Conservation (phyloP, 2,888 invertebrate species). For the Epinotia bilunana region DNA sequence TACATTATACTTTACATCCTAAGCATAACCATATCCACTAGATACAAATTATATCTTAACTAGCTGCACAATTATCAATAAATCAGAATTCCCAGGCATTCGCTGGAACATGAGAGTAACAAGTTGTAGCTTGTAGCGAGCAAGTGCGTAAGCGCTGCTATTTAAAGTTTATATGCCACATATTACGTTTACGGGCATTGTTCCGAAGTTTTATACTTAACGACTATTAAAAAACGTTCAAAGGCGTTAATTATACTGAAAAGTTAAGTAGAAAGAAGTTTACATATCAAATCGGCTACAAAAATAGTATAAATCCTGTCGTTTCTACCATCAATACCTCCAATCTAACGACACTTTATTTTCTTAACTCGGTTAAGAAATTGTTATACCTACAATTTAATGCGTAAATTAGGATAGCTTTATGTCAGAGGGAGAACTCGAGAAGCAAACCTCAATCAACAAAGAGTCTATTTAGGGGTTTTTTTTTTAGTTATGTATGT, state of each 20-base stretch:
- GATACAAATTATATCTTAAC: slow-evolving; percentile 27
- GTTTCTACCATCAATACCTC: too few relatives aligned
- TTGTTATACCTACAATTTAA: too few relatives aligned
- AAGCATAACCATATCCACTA: slow-evolving; percentile 11
- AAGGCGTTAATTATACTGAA: neutral
- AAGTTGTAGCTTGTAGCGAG: slow-evolving; percentile 11
- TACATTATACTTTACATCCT: neutral
- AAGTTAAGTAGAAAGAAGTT: neutral
- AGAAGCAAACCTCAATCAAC: too few relatives aligned
- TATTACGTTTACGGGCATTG: slow-evolving; percentile 28
- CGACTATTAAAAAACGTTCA: neutral
- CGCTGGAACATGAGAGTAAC: slow-evolving; percentile 1
- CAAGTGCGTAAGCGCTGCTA: slow-evolving; percentile 23
- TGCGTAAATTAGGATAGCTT: too few relatives aligned
- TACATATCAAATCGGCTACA: neutral
- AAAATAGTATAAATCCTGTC: too few relatives aligned
- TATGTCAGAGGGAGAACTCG: too few relatives aligned
- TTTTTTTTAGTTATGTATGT: too few relatives aligned
- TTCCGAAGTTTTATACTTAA: slow-evolving; percentile 17
- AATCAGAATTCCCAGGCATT: slow-evolving; percentile 22
- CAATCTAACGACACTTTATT: too few relatives aligned
- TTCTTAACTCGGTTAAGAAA: too few relatives aligned
- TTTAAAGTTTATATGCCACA: slow-evolving; percentile 26
- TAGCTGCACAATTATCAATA: slow-evolving; percentile 27
- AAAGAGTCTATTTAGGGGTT: too few relatives aligned